These are phyloP conservation scores for Platorchestia sp. DNA, from an alignment of 1,140 invertebrate genomes.

Conservation along the genomic window DNA sequence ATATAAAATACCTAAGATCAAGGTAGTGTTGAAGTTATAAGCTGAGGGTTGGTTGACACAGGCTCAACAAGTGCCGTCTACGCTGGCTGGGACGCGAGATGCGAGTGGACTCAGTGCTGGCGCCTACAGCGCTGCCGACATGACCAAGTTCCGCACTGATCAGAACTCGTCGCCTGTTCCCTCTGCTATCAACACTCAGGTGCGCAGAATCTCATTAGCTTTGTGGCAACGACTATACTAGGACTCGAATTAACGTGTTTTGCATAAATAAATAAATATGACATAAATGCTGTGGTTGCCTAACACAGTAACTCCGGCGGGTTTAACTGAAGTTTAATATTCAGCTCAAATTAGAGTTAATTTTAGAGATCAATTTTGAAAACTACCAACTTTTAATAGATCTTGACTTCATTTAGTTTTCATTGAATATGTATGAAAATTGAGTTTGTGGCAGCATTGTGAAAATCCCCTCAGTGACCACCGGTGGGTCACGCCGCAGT, in stretches of 20 bases:
- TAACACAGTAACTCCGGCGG: too few relatives aligned
- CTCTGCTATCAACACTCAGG: constrained; percentile 81
- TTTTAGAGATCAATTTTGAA: too few relatives aligned
- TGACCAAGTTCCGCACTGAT: constrained; percentile 84
- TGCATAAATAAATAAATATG: too few relatives aligned
- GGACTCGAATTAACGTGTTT: background rate
- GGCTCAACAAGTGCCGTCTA: constrained; percentile 78
- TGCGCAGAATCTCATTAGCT: constrained; percentile 65
- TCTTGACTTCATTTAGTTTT: too few relatives aligned
- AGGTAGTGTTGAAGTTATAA: background rate
- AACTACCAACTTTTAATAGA: too few relatives aligned
- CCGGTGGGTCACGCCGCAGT: too few relatives aligned
- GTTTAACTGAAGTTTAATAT: too few relatives aligned
- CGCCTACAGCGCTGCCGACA: constrained; percentile 81
- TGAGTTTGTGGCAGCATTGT: too few relatives aligned
- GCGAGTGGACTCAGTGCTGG: constrained; percentile 78
- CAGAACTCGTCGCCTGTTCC: constrained; percentile 86
- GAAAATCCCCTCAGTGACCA: too few relatives aligned
- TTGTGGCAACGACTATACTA: background rate
- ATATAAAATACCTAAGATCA: background rate
- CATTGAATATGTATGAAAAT: too few relatives aligned
- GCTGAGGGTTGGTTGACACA: constrained; percentile 70
- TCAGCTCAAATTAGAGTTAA: too few relatives aligned
- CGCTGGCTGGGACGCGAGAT: constrained; percentile 76
- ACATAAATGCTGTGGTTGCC: too few relatives aligned